Evolutionary conservation across 2,113 vertebrate species (phyloP).

Genomic region (Pelecanus crispus): DNA sequence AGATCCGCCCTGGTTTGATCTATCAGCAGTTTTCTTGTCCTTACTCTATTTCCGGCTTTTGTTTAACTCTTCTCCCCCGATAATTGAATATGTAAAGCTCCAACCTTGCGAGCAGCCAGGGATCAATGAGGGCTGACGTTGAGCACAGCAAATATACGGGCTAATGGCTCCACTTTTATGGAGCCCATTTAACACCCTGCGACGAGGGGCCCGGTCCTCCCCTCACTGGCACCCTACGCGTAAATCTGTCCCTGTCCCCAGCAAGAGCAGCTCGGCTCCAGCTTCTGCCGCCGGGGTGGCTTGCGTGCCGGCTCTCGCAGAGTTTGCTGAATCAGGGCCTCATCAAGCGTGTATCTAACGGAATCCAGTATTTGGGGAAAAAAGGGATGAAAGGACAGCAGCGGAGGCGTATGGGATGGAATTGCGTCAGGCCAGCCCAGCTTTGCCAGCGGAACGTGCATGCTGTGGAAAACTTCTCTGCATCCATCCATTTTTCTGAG

Average conservation of each 20-base stretch:
- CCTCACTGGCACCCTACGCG: background rate
- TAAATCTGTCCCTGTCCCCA: background rate
- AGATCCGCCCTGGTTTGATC: background rate
- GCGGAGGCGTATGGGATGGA: background rate
- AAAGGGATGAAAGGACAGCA: background rate
- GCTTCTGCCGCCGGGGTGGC: background rate
- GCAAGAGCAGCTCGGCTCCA: background rate
- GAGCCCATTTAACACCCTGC: background rate
- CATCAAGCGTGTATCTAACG: rapidly evolving
- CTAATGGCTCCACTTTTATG: background rate
- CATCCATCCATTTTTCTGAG: background rate
- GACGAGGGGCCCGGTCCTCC: background rate
- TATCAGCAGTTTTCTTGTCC: background rate
- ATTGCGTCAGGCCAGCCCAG: background rate
- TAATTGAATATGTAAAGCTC: background rate
- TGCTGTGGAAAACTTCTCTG: background rate
- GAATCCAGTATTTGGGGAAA: background rate
- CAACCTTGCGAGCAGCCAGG: background rate
- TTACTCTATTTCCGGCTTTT: background rate
- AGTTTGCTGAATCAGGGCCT: background rate
- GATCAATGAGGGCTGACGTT: background rate
- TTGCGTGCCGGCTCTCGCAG: background rate
- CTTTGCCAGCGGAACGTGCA: background rate
- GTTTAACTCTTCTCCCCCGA: background rate
- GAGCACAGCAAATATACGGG: background rate